These are phyloP conservation scores for Euzophera pinguis DNA, from an alignment of 2,888 invertebrate species.

Conservation along the genomic window DNA sequence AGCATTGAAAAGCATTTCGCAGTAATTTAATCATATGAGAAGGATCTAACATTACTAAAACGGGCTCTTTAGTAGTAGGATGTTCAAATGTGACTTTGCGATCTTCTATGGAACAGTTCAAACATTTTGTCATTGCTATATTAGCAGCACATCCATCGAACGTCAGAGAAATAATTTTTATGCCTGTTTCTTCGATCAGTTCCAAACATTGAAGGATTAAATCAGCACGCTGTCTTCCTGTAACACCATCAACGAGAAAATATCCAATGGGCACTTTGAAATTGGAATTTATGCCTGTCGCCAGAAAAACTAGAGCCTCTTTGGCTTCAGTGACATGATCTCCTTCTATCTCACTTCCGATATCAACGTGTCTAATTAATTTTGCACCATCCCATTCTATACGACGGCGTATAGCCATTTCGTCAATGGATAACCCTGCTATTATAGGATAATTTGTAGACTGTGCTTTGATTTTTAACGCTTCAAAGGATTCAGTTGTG, in stretches of 20 bases:
- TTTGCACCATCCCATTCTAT: slow-evolving; percentile 35
- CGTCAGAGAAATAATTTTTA: slow-evolving; percentile 17
- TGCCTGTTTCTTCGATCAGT: slow-evolving; percentile 16
- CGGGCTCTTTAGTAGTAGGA: slow-evolving; percentile 2
- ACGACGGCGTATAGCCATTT: slow-evolving; percentile 28
- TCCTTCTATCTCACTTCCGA: no score
- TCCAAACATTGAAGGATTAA: slow-evolving; percentile 20
- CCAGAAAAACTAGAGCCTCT: slow-evolving; percentile 27
- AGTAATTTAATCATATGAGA: slow-evolving; percentile 22
- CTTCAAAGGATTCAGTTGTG: no score
- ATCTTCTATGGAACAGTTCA: slow-evolving; percentile 18
- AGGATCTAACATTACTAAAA: slow-evolving; percentile 7
- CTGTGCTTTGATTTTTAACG: no score
- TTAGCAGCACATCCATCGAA: slow-evolving; percentile 19
- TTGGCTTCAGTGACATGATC: slow-evolving; percentile 22
- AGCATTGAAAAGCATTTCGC: slow-evolving; percentile 19
- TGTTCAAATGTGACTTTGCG: no score
- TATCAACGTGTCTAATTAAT: slow-evolving; percentile 34
- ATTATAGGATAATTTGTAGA: no score
- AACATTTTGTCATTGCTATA: background rate
- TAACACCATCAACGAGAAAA: slow-evolving; percentile 25
- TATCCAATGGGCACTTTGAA: slow-evolving; percentile 29
- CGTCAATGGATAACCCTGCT: slow-evolving; percentile 29
- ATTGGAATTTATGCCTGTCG: slow-evolving; percentile 22
- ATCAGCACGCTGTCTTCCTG: slow-evolving; percentile 18